phyloP scores from a whole-genome alignment of 2,797 vertebrate genomes.

The Falco concolor region DNA sequence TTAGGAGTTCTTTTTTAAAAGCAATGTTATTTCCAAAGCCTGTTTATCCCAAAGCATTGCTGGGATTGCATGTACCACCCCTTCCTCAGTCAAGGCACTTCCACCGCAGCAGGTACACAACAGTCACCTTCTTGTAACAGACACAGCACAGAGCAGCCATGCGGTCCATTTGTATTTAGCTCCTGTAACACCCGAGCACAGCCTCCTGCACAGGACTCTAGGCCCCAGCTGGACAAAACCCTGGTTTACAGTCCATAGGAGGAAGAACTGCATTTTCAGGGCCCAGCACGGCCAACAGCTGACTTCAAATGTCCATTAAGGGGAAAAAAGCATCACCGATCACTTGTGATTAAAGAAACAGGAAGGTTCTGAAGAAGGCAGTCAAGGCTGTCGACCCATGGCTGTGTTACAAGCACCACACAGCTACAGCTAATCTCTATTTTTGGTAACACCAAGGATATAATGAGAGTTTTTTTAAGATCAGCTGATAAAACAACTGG shows the following conservation, averaged over 20 bases:
- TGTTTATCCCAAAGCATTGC: neutral
- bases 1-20: neutral
- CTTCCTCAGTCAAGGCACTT: neutral
- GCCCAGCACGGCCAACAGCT: neutral
- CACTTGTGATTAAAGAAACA: neutral
- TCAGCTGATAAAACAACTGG: constrained; percentile 18
- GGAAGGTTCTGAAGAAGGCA: neutral
- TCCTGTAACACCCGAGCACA: neutral
- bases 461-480: constrained; percentile 6
- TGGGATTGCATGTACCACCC: neutral
- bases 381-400: neutral
- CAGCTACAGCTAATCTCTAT: constrained; percentile 15
- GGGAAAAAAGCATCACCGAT: neutral
- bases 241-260: neutral
- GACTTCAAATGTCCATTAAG: neutral
- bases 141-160: neutral
- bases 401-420: neutral
- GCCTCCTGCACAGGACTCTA: neutral
- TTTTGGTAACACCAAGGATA: constrained; percentile 24
- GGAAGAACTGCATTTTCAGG: neutral
- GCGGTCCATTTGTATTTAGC: neutral
- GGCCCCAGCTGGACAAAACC: neutral
- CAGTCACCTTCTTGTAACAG: neutral
- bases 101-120: neutral
- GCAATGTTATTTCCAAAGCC: neutral